phyloP scores from a whole-genome alignment of 2,797 vertebrate species.

The Acanthurus tractus region DNA sequence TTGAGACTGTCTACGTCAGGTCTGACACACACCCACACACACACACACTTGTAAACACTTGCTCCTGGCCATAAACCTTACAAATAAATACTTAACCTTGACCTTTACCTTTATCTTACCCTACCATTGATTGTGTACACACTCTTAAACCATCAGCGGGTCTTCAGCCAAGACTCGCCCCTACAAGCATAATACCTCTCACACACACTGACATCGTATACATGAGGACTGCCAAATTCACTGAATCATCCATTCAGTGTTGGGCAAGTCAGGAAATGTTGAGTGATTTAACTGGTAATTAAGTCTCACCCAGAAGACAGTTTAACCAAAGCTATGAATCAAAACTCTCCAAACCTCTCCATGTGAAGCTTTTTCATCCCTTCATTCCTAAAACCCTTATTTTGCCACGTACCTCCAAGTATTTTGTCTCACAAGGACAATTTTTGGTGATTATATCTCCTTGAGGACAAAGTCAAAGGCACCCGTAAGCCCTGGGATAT shows the following conservation, averaged over 20 bases:
- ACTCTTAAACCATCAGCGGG: conserved; percentile 9
- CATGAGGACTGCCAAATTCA: conserved; percentile 40
- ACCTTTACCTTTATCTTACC: conserved; percentile 28
- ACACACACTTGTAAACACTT: conserved; percentile 15
- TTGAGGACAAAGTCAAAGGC: conserved; percentile 28
- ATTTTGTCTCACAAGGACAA: conserved; percentile 41
- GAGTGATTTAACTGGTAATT: conserved; percentile 78
- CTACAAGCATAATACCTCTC: neutral
- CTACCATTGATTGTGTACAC: conserved; percentile 6
- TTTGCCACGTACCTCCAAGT: conserved; percentile 45
- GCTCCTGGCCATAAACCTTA: conserved; percentile 28
- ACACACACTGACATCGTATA: conserved; percentile 25
- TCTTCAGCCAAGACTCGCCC: conserved; percentile 19
- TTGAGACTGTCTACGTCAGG: conserved; percentile 56
- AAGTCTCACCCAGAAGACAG: conserved; percentile 60
- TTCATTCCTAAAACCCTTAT: conserved; percentile 26
- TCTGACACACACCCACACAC: conserved; percentile 33
- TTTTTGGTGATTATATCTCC: conserved; percentile 46
- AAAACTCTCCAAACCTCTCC: conserved; percentile 45
- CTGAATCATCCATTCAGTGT: conserved; percentile 45
- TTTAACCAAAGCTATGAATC: conserved; percentile 69
- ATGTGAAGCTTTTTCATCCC: conserved; percentile 44
- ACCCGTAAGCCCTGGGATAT: conserved; percentile 45
- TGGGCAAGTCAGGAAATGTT: conserved; percentile 78
- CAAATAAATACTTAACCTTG: conserved; percentile 46